Base-by-base conservation (phyloP, 2,797 vertebrate species). In the Phylloscopus collybita region DNA sequence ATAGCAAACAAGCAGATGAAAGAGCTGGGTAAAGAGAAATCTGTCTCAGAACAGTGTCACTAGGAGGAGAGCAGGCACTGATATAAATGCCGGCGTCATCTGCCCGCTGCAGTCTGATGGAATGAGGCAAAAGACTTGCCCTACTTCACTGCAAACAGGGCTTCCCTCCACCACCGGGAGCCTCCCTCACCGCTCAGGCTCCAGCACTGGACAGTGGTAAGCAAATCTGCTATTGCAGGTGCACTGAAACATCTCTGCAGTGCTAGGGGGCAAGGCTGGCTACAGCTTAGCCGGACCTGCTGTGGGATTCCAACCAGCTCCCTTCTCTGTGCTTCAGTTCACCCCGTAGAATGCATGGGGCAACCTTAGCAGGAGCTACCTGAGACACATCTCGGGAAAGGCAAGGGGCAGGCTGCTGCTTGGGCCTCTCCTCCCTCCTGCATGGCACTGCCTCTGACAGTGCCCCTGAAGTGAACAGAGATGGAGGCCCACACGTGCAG, bases 91-190 rank as follows among this genome's bases (percentile, higher is more conserved):
- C 49, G 61, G 74, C 42, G 0, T 78, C 84, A 76, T 86, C 74
- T 93, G 74, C 89, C 69, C 4, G 0, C 94, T 95, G 93, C 91
- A 94, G 90, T 76, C 69, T 80, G 76, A 79, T n/a, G 80, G 86
- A 90, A 93, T 2, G 5, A 92, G 80, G 76, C 8, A 4, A 85
- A 90, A 88, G 50, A 42, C 36, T 90, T 93, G 88, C 51, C 79
- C 92, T 95, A 74, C 56, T 97, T 92, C 89, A 88, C 53, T 80
- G 76, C 26, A 92, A 88, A 80, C 56, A 53, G 60, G 60, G 91
- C 16, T 94, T 81, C 65, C 70, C 44, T 84, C 62, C 61, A 57
- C 14, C 88, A 27, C 64, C 0, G 0, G 17, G 29, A 94, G 49
- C 47, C 26, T 86, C 40, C 32, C 44, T 22, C 67, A 32, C 15